A percentile compares a stretch with the other conserved stretches of the same genome.
These are phyloP conservation scores for Ceyx melanurus DNA, from an alignment of 2,113 vertebrate genomes.

Conservation along the genomic window DNA sequence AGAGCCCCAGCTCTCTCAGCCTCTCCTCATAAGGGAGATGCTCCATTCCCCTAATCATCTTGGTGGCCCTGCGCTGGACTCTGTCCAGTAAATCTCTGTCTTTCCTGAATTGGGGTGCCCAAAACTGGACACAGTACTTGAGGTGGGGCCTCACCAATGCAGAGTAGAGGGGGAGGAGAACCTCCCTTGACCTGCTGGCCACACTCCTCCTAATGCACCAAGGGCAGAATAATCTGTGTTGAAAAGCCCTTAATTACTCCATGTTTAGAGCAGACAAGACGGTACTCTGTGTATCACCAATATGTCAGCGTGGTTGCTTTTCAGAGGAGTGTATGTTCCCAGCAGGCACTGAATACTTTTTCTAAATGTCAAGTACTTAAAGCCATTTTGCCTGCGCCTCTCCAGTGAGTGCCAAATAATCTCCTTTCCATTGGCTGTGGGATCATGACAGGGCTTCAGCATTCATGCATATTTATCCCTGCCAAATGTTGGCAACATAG, in stretches of 20 bases:
- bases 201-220: neutral
- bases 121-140: too few species aligned
- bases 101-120: too few species aligned
- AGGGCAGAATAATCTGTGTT: neutral
- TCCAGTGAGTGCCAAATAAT: conserved; percentile 32
- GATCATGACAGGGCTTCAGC: conserved; percentile 33
- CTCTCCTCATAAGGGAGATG: too few species aligned
- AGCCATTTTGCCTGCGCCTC: conserved; percentile 17
- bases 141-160: too few species aligned
- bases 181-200: too few species aligned
- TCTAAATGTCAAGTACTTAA: conserved; percentile 56
- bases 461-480: neutral
- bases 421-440: conserved; percentile 18
- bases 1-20: too few species aligned
- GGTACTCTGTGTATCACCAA: neutral
- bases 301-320: neutral
- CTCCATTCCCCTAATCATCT: too few species aligned
- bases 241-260: conserved; percentile 33
- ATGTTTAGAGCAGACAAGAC: neutral
- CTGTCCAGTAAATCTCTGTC: too few species aligned
- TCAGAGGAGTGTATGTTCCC: conserved; percentile 27
- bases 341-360: neutral
- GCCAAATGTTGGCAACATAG: conserved; percentile 11
- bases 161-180: too few species aligned
- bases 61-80: too few species aligned